Percentiles rank a stretch among this genome's conserved stretches.
Evolutionary conservation across 2,797 vertebrate species (phyloP).

Genomic region (Masticophis lateralis): DNA sequence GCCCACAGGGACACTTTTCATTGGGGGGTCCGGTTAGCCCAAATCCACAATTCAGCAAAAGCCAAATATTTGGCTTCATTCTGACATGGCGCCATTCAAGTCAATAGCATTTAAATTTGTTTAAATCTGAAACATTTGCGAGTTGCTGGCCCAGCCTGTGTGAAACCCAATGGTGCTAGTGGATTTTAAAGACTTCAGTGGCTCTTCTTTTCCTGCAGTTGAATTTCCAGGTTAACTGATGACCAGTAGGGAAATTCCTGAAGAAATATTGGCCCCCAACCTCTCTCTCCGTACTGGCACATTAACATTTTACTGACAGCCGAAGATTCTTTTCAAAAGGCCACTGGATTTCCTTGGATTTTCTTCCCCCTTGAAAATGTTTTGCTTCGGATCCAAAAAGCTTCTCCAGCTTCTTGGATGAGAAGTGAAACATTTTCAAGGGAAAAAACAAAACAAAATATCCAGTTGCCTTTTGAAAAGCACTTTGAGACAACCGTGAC

Average conservation of each 20-base stretch:
- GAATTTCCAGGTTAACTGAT: background rate
- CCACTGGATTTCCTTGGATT: background rate
- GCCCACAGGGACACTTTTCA: background rate
- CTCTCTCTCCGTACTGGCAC: background rate
- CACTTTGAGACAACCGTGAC: too few species aligned
- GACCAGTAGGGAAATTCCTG: background rate
- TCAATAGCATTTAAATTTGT: background rate
- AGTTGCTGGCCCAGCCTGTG: background rate
- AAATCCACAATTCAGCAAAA: slow-evolving; percentile 1
- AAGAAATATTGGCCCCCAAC: background rate
- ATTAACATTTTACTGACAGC: background rate
- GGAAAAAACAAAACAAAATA: background rate
- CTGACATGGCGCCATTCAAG: background rate
- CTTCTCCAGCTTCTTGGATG: background rate
- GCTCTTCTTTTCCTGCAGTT: background rate
- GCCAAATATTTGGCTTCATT: background rate
- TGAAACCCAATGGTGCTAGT: background rate
- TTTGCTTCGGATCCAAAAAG: background rate
- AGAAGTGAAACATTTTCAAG: background rate
- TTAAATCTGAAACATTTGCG: background rate
- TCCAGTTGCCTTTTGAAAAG: background rate
- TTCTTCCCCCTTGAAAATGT: background rate
- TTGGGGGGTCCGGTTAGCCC: background rate
- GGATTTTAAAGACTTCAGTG: background rate
- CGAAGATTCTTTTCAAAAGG: background rate